Conservation (phyloP, 1,140 invertebrate genomes). For the Heterodera carotae region DNA sequence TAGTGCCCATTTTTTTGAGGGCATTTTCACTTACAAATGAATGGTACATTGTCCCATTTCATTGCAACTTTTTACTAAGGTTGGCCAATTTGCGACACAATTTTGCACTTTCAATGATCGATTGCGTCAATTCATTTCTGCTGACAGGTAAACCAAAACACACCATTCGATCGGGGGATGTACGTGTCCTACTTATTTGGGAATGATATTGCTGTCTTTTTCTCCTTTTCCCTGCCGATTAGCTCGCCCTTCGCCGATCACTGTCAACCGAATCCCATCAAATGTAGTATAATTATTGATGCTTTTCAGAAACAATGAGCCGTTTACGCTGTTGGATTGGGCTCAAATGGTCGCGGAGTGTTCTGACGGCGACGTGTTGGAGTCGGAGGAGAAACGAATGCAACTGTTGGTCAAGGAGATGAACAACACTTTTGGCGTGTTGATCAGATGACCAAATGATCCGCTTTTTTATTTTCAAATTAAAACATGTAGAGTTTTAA, state of each 20-base stretch:
- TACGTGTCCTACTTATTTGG: too few species aligned
- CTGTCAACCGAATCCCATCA: too few species aligned
- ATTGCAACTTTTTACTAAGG: neutral
- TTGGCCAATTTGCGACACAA: neutral
- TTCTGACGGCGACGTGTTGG: neutral
- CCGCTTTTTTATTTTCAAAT: neutral
- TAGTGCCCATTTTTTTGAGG: too few species aligned
- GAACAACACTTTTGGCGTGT: constrained; percentile 1
- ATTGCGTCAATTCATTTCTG: neutral
- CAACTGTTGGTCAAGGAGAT: constrained; percentile 1
- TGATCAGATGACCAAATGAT: neutral
- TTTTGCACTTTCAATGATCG: constrained; percentile 7
- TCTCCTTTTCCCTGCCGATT: too few species aligned
- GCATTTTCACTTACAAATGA: too few species aligned
- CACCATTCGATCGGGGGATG: too few species aligned
- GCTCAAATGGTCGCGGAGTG: constrained; percentile 1
- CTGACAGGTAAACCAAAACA: neutral
- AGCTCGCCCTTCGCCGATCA: too few species aligned
- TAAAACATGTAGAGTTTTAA: too few species aligned
- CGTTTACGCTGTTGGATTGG: constrained; percentile 21
- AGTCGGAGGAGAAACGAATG: constrained; percentile 1
- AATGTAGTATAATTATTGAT: neutral
- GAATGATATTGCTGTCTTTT: too few species aligned
- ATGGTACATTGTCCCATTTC: too few species aligned
- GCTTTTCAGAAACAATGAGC: neutral